Conservation (phyloP, 2,113 vertebrate species). For the Anser brachyrhynchus region DNA sequence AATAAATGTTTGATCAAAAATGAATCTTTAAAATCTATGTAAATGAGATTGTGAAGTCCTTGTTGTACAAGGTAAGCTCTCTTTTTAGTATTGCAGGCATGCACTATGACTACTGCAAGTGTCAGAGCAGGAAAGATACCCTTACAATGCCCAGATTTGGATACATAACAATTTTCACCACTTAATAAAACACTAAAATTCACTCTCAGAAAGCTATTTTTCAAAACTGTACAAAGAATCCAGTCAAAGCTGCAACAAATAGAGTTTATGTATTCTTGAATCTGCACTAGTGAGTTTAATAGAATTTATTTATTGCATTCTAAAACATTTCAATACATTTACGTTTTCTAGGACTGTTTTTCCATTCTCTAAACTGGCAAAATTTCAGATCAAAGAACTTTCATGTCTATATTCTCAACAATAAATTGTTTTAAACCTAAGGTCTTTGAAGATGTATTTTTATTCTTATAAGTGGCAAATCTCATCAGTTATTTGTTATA, state of each 20-base stretch:
- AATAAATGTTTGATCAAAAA: slow-evolving; percentile 30
- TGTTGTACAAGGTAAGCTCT: neutral
- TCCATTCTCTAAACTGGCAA: slow-evolving; percentile 9
- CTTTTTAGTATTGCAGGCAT: neutral
- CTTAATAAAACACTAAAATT: slow-evolving; percentile 61
- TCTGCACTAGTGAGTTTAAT: neutral
- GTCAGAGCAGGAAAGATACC: neutral
- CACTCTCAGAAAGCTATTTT: slow-evolving; percentile 26
- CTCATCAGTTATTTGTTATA: neutral
- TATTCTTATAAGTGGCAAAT: slow-evolving; percentile 52
- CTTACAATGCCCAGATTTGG: neutral
- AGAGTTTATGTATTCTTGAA: neutral
- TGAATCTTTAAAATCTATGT: slow-evolving; percentile 9
- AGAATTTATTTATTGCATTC: neutral
- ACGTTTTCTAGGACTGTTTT: neutral
- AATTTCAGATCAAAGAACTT: slow-evolving; percentile 42
- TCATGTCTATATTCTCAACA: neutral
- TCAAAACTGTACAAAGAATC: slow-evolving; percentile 30
- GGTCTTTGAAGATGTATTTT: neutral
- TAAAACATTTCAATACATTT: neutral
- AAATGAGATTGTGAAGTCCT: neutral
- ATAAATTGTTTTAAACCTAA: slow-evolving; percentile 39
- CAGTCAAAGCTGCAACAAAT: neutral
- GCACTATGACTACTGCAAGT: neutral
- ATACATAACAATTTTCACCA: neutral